Conservation (phyloP, 2,888 invertebrate genomes). For the Rhaphigaster nebulosa region DNA sequence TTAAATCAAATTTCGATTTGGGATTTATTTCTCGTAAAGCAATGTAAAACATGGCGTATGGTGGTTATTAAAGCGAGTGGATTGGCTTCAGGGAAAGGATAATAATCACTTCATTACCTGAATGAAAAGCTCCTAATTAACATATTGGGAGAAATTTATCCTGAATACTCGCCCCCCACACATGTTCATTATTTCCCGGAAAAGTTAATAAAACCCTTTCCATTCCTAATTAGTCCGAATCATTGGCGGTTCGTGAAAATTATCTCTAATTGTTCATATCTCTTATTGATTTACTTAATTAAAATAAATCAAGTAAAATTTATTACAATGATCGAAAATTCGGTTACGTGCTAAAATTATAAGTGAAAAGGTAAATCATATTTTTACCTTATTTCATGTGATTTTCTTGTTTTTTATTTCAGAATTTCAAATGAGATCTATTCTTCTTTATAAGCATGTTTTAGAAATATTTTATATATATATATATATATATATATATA, state of each 20-base stretch:
- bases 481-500: too few relatives aligned
- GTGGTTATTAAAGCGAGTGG: background rate
- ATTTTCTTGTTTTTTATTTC: too few relatives aligned
- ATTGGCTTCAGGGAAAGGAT: background rate
- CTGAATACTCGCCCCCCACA: background rate
- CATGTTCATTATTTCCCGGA: conserved; percentile 16
- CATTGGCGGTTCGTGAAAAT: background rate
- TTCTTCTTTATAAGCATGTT: too few relatives aligned
- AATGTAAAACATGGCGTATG: background rate
- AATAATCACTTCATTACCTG: background rate
- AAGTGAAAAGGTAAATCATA: too few relatives aligned
- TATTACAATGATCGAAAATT: background rate
- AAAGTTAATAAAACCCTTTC: background rate
- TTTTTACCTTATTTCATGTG: too few relatives aligned
- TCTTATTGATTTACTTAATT: background rate
- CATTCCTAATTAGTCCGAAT: background rate
- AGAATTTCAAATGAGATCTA: too few relatives aligned
- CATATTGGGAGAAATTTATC: background rate
- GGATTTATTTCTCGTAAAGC: background rate
- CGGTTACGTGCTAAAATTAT: too few relatives aligned
- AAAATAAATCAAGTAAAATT: background rate
- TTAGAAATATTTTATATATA: too few relatives aligned
- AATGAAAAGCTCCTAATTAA: background rate
- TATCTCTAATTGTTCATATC: background rate
- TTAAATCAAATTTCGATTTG: background rate